phyloP scores from a whole-genome alignment of 2,113 vertebrate genomes.

The Natator depressus region DNA sequence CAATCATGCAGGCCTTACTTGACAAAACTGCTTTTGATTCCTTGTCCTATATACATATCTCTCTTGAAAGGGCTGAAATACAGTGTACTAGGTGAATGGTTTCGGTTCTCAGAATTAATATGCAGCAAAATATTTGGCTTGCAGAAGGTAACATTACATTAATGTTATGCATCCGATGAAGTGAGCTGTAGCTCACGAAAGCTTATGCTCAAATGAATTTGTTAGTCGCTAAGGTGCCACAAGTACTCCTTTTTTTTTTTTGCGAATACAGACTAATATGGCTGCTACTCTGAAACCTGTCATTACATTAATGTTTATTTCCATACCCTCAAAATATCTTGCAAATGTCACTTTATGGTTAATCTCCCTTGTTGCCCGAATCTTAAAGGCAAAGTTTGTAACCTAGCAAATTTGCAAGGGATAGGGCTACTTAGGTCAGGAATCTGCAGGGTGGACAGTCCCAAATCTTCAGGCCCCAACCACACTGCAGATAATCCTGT shows the following conservation, averaged over 20 bases:
- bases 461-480: not conserved
- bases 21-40: not conserved
- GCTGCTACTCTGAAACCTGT: too few relatives aligned
- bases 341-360: not conserved
- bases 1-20: not conserved
- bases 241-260: too few relatives aligned
- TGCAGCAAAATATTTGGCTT: not conserved
- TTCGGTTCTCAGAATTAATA: not conserved
- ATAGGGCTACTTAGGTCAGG: not conserved
- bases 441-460: not conserved
- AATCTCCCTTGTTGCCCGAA: not conserved
- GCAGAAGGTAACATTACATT: not conserved
- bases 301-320: not conserved
- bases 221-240: too few relatives aligned
- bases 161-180: not conserved
- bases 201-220: too few relatives aligned
- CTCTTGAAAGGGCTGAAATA: not conserved
- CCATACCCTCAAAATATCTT: not conserved
- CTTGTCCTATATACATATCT: not conserved
- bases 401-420: not conserved
- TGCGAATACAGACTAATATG: too few relatives aligned
- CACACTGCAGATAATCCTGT: fast-evolving
- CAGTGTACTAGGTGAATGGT: fast-evolving
- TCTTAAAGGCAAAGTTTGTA: not conserved
- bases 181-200: too few relatives aligned